These are phyloP conservation scores for Chromis chromis DNA, from an alignment of 2,797 vertebrate genomes.

Conservation along the genomic window DNA sequence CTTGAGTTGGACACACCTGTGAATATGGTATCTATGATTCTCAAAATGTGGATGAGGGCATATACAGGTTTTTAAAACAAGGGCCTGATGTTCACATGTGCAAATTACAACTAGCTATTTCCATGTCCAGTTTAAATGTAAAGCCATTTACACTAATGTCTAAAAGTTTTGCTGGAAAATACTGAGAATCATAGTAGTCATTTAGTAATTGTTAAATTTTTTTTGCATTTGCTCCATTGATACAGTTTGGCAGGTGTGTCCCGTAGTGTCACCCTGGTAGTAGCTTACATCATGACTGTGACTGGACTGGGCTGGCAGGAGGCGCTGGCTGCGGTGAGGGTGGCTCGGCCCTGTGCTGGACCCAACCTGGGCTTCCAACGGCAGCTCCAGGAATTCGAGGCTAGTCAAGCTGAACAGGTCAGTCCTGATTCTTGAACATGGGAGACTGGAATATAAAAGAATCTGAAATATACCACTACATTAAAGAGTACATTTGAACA, in stretches of 20 bases:
- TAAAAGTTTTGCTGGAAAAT: neutral
- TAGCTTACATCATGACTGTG: conserved; percentile 96
- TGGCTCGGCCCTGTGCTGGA: conserved; percentile 90
- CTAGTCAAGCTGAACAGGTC: conserved; percentile 88
- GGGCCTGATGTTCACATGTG: conserved; percentile 2
- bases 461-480: neutral
- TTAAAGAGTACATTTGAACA: neutral
- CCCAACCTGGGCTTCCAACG: conserved; percentile 95
- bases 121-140: neutral
- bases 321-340: conserved; percentile 88
- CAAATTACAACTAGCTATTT: neutral
- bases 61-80: conserved; percentile 6
- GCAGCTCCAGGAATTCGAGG: conserved; percentile 94
- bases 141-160: neutral
- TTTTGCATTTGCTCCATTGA: neutral
- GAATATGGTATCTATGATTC: neutral
- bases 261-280: conserved; percentile 94
- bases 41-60: neutral
- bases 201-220: neutral
- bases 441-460: neutral
- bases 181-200: neutral
- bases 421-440: conserved; percentile 19
- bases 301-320: conserved; percentile 95
- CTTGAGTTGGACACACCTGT: neutral
- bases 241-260: conserved; percentile 95